phyloP scores from a whole-genome alignment of 1,140 invertebrate species.

The Drosophila busckii region DNA sequence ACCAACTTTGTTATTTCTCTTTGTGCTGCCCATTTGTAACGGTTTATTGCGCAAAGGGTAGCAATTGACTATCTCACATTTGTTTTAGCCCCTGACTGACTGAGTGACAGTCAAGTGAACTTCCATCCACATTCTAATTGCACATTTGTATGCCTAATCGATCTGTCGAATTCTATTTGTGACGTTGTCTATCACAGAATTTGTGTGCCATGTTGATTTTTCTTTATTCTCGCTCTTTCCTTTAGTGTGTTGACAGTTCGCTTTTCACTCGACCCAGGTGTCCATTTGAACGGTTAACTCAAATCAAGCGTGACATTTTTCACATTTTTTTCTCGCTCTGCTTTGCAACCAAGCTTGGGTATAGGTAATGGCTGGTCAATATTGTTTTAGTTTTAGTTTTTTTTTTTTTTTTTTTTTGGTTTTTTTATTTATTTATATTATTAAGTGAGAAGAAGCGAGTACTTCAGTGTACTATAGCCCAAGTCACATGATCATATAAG shows the following conservation, averaged over 20 bases:
- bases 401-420: too few relatives aligned
- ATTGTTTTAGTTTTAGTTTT: too few relatives aligned
- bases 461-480: too few relatives aligned
- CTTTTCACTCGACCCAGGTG: slow-evolving; percentile 48
- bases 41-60: slow-evolving; percentile 65
- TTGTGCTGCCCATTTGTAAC: slow-evolving; percentile 46
- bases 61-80: slow-evolving; percentile 11
- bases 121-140: slow-evolving; percentile 50
- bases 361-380: not conserved
- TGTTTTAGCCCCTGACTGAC: not conserved
- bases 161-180: slow-evolving; percentile 66
- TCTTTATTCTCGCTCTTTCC: not conserved
- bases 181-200: slow-evolving; percentile 52
- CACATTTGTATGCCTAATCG: slow-evolving; percentile 74
- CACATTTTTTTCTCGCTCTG: slow-evolving; percentile 42
- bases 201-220: slow-evolving; percentile 58
- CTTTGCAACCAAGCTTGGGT: slow-evolving; percentile 2
- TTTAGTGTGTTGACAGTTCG: slow-evolving; percentile 21
- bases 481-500: too few relatives aligned
- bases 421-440: too few relatives aligned
- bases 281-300: slow-evolving; percentile 64
- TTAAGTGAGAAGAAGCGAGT: too few relatives aligned
- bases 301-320: slow-evolving; percentile 72
- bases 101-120: slow-evolving; percentile 10
- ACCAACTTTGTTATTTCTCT: slow-evolving; percentile 1